Evolutionary conservation across 2,113 vertebrate genomes (phyloP).

Genomic region (Phylloscopus trochilus): DNA sequence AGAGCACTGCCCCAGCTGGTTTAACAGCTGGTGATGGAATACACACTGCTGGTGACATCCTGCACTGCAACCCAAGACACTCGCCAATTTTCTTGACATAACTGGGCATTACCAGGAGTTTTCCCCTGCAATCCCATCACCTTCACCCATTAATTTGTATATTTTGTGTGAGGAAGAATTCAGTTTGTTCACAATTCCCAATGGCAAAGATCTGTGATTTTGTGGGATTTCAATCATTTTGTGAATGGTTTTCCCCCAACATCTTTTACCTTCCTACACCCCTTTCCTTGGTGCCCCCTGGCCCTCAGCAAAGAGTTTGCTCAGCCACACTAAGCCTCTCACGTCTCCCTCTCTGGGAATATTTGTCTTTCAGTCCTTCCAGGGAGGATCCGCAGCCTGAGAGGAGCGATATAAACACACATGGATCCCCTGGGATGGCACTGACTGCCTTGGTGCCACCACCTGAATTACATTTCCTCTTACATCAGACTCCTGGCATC

Average conservation of each 20-base stretch:
- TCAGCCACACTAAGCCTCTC: neutral
- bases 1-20: too few relatives aligned
- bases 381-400: conserved; percentile 59
- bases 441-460: conserved; percentile 4
- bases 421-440: conserved; percentile 13
- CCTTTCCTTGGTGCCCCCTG: neutral
- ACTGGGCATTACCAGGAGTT: neutral
- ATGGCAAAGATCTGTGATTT: neutral
- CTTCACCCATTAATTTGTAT: neutral
- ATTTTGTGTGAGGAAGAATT: neutral
- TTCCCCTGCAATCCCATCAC: neutral
- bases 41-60: neutral
- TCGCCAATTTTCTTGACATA: neutral
- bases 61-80: neutral
- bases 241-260: neutral
- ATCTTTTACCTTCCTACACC: fast-evolving
- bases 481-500: neutral
- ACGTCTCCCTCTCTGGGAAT: conserved; percentile 73
- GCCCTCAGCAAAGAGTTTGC: neutral
- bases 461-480: neutral
- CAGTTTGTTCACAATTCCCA: neutral
- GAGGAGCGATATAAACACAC: conserved; percentile 47
- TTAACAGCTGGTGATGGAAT: neutral
- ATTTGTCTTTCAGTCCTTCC: conserved; percentile 74
- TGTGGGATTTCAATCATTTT: neutral